Percentiles rank a stretch among this genome's conserved stretches.
These are phyloP conservation scores for Megalops atlanticus DNA, from an alignment of 2,113 vertebrate species.

Conservation along the genomic window DNA sequence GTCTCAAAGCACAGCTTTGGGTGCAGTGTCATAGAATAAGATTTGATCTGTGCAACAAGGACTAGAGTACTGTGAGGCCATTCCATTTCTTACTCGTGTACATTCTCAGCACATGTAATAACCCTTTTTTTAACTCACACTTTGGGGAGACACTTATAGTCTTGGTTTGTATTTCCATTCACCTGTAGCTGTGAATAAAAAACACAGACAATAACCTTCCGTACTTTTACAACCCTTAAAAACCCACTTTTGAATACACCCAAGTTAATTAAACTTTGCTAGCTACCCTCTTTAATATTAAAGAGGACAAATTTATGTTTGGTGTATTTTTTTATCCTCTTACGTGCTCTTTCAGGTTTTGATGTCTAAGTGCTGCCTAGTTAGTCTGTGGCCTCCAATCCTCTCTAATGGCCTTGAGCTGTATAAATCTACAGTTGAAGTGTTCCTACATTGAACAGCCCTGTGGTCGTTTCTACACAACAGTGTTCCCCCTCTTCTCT, in stretches of 20 bases:
- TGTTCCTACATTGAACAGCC: not conserved
- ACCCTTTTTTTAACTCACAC: not conserved
- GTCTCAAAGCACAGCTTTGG: not conserved
- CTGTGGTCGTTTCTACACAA: constrained; percentile 1
- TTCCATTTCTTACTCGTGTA: not conserved
- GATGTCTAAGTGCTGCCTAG: not conserved
- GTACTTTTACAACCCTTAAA: too few species aligned
- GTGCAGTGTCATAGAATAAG: not conserved
- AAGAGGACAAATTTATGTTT: not conserved
- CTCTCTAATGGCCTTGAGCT: not conserved
- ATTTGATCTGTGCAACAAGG: constrained; percentile 2
- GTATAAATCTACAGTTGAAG: not conserved
- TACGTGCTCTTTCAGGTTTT: not conserved
- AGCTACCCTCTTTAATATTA: too few species aligned
- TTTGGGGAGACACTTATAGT: not conserved
- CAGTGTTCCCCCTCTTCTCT: not conserved
- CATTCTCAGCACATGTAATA: not conserved
- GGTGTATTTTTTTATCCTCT: not conserved
- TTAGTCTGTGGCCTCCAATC: not conserved
- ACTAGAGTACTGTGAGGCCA: not conserved
- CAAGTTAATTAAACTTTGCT: not conserved
- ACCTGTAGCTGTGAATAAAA: too few species aligned
- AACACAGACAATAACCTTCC: too few species aligned
- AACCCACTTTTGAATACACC: not conserved
- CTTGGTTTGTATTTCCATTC: not conserved